Conservation (phyloP, 2,797 vertebrate genomes). For the Trematomus bernacchii region DNA sequence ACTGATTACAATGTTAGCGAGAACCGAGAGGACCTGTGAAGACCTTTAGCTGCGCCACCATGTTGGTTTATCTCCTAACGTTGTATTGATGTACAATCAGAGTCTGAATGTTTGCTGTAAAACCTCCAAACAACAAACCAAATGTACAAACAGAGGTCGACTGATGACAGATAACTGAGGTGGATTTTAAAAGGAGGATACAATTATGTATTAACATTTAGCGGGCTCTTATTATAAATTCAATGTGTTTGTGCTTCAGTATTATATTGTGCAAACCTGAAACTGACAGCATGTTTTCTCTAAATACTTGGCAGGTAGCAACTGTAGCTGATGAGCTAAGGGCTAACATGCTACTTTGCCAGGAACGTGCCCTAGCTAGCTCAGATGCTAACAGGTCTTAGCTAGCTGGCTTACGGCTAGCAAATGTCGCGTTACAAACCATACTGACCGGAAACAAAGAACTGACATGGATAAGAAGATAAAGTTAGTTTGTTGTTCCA, state of each 20-base stretch:
- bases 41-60: constrained; percentile 8
- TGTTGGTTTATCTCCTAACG: constrained; percentile 15
- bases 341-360: background rate
- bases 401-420: background rate
- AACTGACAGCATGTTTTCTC: constrained; percentile 3
- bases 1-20: background rate
- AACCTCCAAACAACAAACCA: constrained; percentile 43
- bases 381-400: background rate
- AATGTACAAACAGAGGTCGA: constrained; percentile 46
- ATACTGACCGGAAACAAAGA: background rate
- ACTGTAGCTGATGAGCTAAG: background rate
- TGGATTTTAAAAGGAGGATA: constrained; percentile 4
- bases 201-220: constrained; percentile 23
- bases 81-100: constrained; percentile 36
- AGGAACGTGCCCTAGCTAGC: background rate
- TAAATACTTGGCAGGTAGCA: background rate
- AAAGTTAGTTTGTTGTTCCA: too few relatives aligned
- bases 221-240: background rate
- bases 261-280: background rate
- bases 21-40: constrained; percentile 19
- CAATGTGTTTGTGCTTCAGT: constrained; percentile 13
- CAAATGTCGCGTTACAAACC: background rate
- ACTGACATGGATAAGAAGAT: too few relatives aligned
- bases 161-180: constrained; percentile 35
- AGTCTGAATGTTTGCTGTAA: constrained; percentile 43